Evolutionary conservation across 2,888 invertebrate genomes (phyloP), one percentile per base, ranked within the genome.

Genomic region (Bibio marci): DNA sequence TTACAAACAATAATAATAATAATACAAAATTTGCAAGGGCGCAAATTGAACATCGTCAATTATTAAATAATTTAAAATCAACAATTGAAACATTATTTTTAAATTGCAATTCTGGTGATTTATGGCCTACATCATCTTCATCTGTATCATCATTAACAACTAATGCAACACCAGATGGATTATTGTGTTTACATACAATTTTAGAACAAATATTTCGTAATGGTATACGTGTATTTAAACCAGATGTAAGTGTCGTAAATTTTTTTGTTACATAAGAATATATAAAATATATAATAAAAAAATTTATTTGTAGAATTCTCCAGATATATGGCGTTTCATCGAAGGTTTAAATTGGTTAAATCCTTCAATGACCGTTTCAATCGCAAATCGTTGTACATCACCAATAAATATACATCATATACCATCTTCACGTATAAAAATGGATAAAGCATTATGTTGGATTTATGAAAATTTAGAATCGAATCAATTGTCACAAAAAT

Each of bases 261-360:
- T 8, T 30, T 14, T 30, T 10, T 39, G 3, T 31, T 28, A 12
- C 11, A 28, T 12, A 28, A 12, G 11, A 28, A 28, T 28, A n/a
- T 7, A 10, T 28, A 28, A 10, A 12, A 28, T 28, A 4, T 22
- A 14, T 15, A 32, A 15, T 14, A n/a, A n/a, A 32, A 14, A 32
- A 32, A 32, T 32, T 18, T 25, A 26, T 32, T 4, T 34, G 30
- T 49, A 72, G 71, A 65, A 64, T 25, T 61, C 63, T 42, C 62
- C 64, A 15, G 63, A 66, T 46, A 66, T 65, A 46, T 70, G 66
- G 64, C 53, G 62, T 31, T 72, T 72, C 45, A 66, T 73, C 38
- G 67, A 71, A 58, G 71, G 70, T 31, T 52, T 73, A 37, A 69
- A 67, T 52, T 72, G 72, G 71, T 52, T 72, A 27, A 68, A 70